phyloP scores from a whole-genome alignment of 30 jellyfish, hydroid and myxozoan species.

The Pelagia noctiluca region DNA sequence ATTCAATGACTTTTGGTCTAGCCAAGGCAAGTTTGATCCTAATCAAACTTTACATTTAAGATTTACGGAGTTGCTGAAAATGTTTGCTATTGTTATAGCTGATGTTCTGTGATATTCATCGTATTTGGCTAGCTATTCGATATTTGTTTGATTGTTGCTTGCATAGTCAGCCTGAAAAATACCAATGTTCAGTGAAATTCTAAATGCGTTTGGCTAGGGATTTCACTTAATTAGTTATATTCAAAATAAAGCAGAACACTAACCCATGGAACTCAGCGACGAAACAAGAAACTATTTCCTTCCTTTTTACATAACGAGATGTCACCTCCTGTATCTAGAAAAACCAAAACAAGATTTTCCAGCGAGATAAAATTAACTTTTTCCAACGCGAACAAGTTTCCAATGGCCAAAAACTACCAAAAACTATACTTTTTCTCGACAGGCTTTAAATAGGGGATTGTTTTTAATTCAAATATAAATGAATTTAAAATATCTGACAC shows the following conservation, averaged over 20 bases:
- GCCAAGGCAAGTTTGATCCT: no score
- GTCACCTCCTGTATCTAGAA: conserved; percentile 47
- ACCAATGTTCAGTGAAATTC: neutral
- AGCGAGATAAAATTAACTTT: no score
- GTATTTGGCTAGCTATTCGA: neutral
- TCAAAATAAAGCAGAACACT: neutral
- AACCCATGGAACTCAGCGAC: conserved; percentile 78
- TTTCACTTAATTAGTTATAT: neutral
- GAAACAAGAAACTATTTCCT: conserved; percentile 47
- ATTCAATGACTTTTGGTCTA: no score
- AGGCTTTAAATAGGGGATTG: neutral
- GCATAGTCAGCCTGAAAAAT: neutral
- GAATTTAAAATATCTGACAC: neutral
- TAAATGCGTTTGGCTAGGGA: neutral
- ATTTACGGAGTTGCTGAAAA: neutral
- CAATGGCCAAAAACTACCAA: no score
- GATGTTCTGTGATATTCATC: neutral
- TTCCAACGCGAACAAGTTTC: neutral
- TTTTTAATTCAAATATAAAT: no score
- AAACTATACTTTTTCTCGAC: no score
- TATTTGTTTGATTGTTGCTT: neutral
- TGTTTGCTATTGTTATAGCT: neutral
- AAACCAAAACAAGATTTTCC: neutral
- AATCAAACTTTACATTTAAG: no score
- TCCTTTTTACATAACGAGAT: conserved; percentile 50